Evolutionary conservation across 2,113 vertebrate genomes (phyloP), one percentile per base, ranked within the genome.

Genomic region (Paralichthys olivaceus): DNA sequence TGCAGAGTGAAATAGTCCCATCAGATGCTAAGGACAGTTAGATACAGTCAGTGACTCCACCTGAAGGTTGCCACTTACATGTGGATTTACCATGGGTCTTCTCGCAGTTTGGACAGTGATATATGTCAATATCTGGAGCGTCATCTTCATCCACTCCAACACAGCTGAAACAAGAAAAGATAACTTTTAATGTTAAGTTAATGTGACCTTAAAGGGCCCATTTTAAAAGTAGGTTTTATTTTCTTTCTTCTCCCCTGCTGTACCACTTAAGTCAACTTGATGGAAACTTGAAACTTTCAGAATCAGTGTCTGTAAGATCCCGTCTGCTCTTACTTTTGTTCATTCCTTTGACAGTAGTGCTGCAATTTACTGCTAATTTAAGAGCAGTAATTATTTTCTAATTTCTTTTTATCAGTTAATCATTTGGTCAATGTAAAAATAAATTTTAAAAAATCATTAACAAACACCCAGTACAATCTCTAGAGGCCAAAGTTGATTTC

Each of bases 41-140:
- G 22, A 4, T 2, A 32, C 26, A 60, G 20, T 60, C 1, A 34
- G 8, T 29, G 25, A 12, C 23, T 13, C 28, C 58, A 20, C 9
- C 7, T 34, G 37, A 7, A 1, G 37, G 22, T 7, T 29, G 40
- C 25, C 62, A 74, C 98, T 96, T 82, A 99, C 98, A 75, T 26
- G 98, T 99, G 1, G 98, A 99, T 91, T 99, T 99, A 8, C 97
- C 98, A 0, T 98, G 96, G 55, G 96, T 96, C 89, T 98, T 98
- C 94, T 99, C 98, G 37, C 97, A 99, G 89, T 99, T 99, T 0
- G 98, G 98, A 91, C 98, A 99, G 72, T 99, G 98, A 83, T 99
- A 99, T 77, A 99, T 96, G 90, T 99, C 97, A 0, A 99, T 99
- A 58, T 99, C 96, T 34, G 98, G 97, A 26, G 97, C 98, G 60